A percentile compares a stretch with the other conserved stretches of the same genome.
Evolutionary conservation across 2,888 invertebrate species (phyloP).

Genomic region (Drosophila borborema): DNA sequence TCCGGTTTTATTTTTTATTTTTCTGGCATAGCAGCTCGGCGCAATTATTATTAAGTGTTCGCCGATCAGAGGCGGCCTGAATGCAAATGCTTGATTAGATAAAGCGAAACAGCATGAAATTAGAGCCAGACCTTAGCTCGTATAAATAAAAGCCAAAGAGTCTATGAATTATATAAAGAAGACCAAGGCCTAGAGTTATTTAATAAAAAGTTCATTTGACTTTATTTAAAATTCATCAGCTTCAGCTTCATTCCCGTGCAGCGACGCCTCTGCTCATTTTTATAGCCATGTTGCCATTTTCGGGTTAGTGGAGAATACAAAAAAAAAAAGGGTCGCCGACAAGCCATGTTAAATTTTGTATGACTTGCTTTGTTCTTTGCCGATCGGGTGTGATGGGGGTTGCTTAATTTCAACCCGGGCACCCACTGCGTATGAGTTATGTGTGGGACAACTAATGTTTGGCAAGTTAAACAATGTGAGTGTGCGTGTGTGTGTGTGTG

Average conservation of each 20-base stretch:
- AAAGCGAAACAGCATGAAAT: background rate
- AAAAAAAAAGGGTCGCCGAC: constrained; percentile 62
- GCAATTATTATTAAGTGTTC: constrained; percentile 74
- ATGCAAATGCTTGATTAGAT: background rate
- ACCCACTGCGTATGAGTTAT: constrained; percentile 48
- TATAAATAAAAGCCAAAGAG: background rate
- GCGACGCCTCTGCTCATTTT: constrained; percentile 25
- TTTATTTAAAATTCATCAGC: background rate
- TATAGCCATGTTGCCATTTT: constrained; percentile 16
- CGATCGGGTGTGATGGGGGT: constrained; percentile 12
- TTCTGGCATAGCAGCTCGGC: constrained; percentile 33
- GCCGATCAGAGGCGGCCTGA: constrained; percentile 8
- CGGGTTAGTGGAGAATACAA: constrained; percentile 12
- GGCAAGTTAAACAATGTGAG: constrained; percentile 59
- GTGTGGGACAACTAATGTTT: constrained; percentile 33
- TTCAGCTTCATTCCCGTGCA: background rate
- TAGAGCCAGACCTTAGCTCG: background rate
- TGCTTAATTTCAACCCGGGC: constrained; percentile 23
- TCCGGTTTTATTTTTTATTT: constrained; percentile 14
- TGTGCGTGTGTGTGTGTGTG: background rate
- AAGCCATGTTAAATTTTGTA: constrained; percentile 71
- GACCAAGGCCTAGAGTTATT: background rate
- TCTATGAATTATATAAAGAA: background rate
- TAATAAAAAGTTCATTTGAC: background rate
- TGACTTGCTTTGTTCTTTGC: constrained; percentile 46